Evolutionary conservation across 2,888 invertebrate genomes (phyloP).

Genomic region (Coelopa pilipes): DNA sequence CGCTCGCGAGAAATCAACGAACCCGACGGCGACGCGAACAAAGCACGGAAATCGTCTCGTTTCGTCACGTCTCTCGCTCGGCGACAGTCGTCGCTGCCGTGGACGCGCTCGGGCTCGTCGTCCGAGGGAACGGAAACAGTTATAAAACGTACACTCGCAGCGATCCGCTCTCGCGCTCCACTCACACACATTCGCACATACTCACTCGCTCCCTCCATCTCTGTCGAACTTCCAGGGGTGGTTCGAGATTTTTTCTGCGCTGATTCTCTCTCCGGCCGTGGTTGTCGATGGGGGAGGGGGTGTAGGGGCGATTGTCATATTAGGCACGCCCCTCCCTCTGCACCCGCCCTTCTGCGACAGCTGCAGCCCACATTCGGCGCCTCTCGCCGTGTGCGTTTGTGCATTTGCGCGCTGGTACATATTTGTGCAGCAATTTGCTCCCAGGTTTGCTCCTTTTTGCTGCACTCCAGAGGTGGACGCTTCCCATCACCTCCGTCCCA

Average conservation of each 20-base stretch:
- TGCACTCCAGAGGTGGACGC: slow-evolving; percentile 58
- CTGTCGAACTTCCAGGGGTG: not conserved
- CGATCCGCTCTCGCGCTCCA: not conserved
- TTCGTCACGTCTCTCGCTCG: not conserved
- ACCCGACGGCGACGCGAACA: slow-evolving; percentile 13
- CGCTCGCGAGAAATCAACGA: not conserved
- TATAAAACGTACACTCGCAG: slow-evolving; percentile 8
- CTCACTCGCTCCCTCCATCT: not conserved
- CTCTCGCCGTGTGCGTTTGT: not conserved
- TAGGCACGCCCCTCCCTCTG: slow-evolving; percentile 13
- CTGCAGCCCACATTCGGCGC: slow-evolving; percentile 11
- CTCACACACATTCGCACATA: not conserved
- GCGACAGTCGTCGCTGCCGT: not conserved
- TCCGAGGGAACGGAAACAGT: not conserved
- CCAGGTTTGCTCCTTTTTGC: slow-evolving; percentile 61
- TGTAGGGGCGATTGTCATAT: slow-evolving; percentile 40
- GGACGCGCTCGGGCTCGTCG: not conserved
- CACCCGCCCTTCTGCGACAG: slow-evolving; percentile 1
- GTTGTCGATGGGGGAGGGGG: not conserved
- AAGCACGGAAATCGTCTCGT: not conserved
- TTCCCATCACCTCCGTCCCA: not conserved
- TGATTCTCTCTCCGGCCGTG: not conserved
- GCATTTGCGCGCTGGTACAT: slow-evolving; percentile 49
- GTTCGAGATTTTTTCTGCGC: not conserved
- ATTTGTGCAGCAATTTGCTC: slow-evolving; percentile 62